Base-by-base conservation (phyloP, 2,797 vertebrate species). In the Alca torda region DNA sequence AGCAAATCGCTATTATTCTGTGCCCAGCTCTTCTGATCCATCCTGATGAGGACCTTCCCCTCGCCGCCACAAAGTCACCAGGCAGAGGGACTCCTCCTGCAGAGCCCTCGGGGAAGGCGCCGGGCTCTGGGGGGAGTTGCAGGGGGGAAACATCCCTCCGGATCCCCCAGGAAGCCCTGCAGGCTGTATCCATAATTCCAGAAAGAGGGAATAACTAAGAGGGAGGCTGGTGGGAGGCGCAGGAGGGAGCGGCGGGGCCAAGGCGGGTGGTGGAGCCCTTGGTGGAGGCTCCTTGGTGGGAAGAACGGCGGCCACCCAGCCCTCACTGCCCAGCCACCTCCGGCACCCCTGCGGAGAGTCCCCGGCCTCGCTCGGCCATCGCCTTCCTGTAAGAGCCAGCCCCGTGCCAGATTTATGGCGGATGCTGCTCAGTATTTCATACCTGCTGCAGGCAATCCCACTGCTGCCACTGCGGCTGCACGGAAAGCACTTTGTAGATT, bases 381-480 rank as follows among this genome's bases (percentile, higher is more conserved):
- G 33, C 56, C 39, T 90, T 82, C 67, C 48, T 28, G 77, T 25
- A 48, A 68, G 67, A 77, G 73, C 2, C 74, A 86, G 69, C 41
- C 1, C 82, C 8, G 50, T 14, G 78, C 76, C 92, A 54, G 91
- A 41, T 67, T 83, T 33, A 31, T 8, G 18, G 78, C 17, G 19
- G 70, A 8, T 18, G 69, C 85, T 79, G 91, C 89, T 89, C 74
- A 2, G 80, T 19, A 48, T 59, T 74, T 80, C 73, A 16, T 2
- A n/a, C 20, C 59, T 53, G 89, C 89, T 68, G 87, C 93, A 31
- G 93, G 88, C 43, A 51, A 63, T 80, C 85, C 94, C 76, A 1
- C 6, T 3, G 21, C 95, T 94, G 91, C 96, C 76, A 15, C 91
- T 41, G 76, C 23, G 53, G 88, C 95, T 69, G 73, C 92, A 76